Base-by-base conservation (phyloP, 2,113 vertebrate genomes). In the Dendropsophus ebraccatus region DNA sequence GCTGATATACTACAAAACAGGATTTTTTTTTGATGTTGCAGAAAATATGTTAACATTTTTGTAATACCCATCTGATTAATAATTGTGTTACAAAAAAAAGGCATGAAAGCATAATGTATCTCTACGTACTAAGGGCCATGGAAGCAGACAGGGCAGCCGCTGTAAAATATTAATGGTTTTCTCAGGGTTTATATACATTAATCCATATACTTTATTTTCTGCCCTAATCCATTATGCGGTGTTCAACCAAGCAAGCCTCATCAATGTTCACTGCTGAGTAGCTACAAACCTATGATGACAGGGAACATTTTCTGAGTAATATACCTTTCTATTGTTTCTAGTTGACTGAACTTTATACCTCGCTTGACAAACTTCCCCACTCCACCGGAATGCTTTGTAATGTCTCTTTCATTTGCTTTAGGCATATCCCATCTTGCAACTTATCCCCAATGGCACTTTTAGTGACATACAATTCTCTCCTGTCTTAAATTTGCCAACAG, bases 261-360 rank as follows among this genome's bases (percentile, higher is more conserved):
- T 84, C 82, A 84, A 84, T 84, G 82, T 84, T 84, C 82, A 84
- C 72, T 65, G 82, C 70, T 84, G 82, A 74, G 37, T 76, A 84
- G 82, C 70, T 84, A 75, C 82, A 75, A 84, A 84, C 82, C 82
- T 75, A 28, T 76, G 82, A 84, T 84, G 82, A 84, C 82, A 76
- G 82, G 69, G 72, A 84, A 84, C 70, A 84, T 84, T 84, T 84
- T 84, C 54, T 75, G 52, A 75, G 82, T 75, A 84, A 84, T 76
- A 84, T 84, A 84, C 82, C 82, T 76, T 75, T 84, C 72, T 76
- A 84, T 75, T 84, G 82, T 84, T 84, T 84, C 82, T 62, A 76
- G 50, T 49, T 84, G 70, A 41, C n/a, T 84, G 82, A 73, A 84
- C 60, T 62, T 84, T 62, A 84, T 76, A 84, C 82, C 76, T 84